phyloP scores from a whole-genome alignment of 2,797 vertebrate species.

The Distichodus sexfasciatus region DNA sequence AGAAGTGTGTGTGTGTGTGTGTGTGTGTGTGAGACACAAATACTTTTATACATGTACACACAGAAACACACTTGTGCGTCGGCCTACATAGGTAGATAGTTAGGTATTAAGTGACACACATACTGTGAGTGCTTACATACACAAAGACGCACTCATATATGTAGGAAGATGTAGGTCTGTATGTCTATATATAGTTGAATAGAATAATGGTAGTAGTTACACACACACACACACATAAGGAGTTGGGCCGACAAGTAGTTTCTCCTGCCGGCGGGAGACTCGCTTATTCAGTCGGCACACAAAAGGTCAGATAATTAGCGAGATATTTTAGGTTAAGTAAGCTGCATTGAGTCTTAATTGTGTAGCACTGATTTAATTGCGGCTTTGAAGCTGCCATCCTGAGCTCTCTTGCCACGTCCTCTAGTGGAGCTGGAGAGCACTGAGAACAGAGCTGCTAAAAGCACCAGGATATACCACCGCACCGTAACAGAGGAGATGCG shows the following conservation, averaged over 20 bases:
- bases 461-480: neutral
- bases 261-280: conserved; percentile 22
- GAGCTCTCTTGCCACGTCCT: conserved; percentile 18
- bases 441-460: conserved; percentile 36
- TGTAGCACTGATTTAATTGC: conserved; percentile 26
- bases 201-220: too few relatives aligned
- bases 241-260: neutral
- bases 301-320: conserved; percentile 48
- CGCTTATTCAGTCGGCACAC: conserved; percentile 32
- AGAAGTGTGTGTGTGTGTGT: too few relatives aligned
- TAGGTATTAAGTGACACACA: too few relatives aligned
- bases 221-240: too few relatives aligned
- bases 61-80: too few relatives aligned
- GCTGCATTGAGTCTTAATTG: conserved; percentile 43
- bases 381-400: conserved; percentile 32
- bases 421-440: neutral
- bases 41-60: too few relatives aligned
- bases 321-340: conserved; percentile 34
- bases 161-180: too few relatives aligned
- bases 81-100: too few relatives aligned
- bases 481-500: neutral
- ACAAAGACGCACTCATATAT: too few relatives aligned
- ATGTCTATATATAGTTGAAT: too few relatives aligned
- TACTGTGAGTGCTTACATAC: too few relatives aligned
- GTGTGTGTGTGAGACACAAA: too few relatives aligned